Evolutionary conservation across 53 echinoderm and acorn worm species (phyloP).

Genomic region (Astropecten irregularis): DNA sequence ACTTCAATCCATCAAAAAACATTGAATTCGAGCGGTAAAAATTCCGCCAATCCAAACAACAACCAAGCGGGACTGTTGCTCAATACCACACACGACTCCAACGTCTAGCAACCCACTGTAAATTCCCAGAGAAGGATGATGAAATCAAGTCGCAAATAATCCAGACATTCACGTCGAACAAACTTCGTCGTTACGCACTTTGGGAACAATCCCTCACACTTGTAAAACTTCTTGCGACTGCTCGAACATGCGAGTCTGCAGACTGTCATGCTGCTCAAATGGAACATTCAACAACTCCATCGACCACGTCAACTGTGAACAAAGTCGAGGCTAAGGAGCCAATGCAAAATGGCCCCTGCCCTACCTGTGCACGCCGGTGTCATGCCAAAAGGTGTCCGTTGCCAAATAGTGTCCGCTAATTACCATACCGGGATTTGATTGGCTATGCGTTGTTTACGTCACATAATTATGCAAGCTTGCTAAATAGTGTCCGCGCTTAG

Average conservation of each 20-base stretch:
- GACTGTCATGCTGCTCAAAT: conserved; percentile 20
- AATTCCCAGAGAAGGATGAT: conserved; percentile 46
- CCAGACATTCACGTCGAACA: conserved; percentile 34
- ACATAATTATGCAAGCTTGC: no score
- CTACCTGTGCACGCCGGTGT: background rate
- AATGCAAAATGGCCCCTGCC: background rate
- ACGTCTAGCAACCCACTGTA: conserved; percentile 43
- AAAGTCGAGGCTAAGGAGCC: background rate
- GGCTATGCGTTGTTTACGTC: no score
- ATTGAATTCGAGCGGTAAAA: no score
- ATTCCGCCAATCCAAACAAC: background rate
- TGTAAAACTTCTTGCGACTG: conserved; percentile 1
- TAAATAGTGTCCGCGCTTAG: no score
- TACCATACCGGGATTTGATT: no score
- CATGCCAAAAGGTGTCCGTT: no score
- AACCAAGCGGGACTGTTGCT: no score
- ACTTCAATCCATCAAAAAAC: no score
- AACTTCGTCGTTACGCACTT: conserved; percentile 36
- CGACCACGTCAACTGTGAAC: background rate
- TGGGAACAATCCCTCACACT: conserved; percentile 47
- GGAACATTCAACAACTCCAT: conserved; percentile 2
- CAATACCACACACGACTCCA: conserved; percentile 22
- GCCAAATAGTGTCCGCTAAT: no score
- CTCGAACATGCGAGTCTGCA: background rate
- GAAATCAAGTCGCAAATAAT: no score